Percentiles rank a stretch among this genome's conserved stretches.
Conservation (phyloP, 2,888 invertebrate species). For the Acleris sparsana region DNA sequence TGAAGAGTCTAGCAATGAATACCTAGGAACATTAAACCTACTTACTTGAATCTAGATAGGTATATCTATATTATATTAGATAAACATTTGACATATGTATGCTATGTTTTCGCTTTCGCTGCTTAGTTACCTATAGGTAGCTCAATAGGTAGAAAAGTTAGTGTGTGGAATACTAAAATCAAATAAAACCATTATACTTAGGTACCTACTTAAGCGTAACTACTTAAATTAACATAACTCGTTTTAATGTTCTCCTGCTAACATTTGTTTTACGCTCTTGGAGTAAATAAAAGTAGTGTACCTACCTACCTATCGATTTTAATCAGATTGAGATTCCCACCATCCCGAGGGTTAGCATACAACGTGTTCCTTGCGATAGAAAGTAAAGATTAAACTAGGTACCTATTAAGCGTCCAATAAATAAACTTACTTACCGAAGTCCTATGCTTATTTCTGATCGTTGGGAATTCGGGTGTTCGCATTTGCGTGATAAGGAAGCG, state of each 20-base stretch:
- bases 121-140: neutral
- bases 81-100: too few species aligned
- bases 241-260: constrained; percentile 43
- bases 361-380: constrained; percentile 42
- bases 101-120: constrained; percentile 26
- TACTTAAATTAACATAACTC: constrained; percentile 46
- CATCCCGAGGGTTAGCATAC: constrained; percentile 41
- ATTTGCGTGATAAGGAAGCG: constrained; percentile 58
- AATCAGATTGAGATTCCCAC: constrained; percentile 30
- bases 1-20: too few species aligned
- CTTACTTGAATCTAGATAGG: too few species aligned
- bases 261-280: constrained; percentile 12
- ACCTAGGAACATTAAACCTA: too few species aligned
- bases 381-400: constrained; percentile 46
- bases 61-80: too few species aligned
- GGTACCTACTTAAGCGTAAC: constrained; percentile 20
- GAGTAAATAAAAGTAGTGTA: constrained; percentile 23
- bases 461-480: constrained; percentile 63
- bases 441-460: constrained; percentile 75
- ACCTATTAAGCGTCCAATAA: constrained; percentile 51
- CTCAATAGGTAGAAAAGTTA: neutral
- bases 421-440: constrained; percentile 78
- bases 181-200: constrained; percentile 41
- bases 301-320: constrained; percentile 7
- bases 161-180: constrained; percentile 24